Evolutionary conservation across 2,888 invertebrate species (phyloP).

Genomic region (Autographa pulchrina): DNA sequence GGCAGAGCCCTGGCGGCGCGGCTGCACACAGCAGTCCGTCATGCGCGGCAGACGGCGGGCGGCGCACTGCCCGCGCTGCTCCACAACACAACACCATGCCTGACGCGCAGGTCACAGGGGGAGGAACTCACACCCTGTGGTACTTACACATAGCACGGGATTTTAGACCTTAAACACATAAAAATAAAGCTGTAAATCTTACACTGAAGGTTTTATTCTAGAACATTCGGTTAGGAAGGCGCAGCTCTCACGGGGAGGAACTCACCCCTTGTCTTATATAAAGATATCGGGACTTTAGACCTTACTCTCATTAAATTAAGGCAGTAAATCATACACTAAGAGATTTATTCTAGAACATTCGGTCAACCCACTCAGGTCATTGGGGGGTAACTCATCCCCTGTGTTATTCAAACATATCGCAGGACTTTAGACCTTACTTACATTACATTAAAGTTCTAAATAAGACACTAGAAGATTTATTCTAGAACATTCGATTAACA

Average conservation of each 20-base stretch:
- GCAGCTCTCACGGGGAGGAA: too few species aligned
- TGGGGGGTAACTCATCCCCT: too few species aligned
- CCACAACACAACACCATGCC: neutral
- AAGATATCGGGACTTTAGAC: neutral
- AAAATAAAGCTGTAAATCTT: too few species aligned
- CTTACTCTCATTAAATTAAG: neutral
- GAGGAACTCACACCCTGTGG: neutral
- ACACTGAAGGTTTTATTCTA: too few species aligned
- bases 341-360: neutral
- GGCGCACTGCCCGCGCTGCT: conserved; percentile 13
- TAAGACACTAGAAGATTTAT: too few species aligned
- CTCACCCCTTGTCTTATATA: neutral
- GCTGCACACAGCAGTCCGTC: neutral
- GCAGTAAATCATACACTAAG: neutral
- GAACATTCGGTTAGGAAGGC: too few species aligned
- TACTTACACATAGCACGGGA: neutral
- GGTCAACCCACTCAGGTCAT: too few species aligned
- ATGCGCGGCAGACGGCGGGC: neutral
- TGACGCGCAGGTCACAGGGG: conserved; percentile 13
- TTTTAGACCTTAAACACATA: neutral
- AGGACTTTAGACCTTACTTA: too few species aligned
- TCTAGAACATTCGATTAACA: too few species aligned
- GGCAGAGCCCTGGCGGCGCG: neutral
- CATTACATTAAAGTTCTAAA: too few species aligned
- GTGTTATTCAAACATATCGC: too few species aligned